phyloP scores from a whole-genome alignment of 2,888 invertebrate genomes.

The Plutella xylostella region DNA sequence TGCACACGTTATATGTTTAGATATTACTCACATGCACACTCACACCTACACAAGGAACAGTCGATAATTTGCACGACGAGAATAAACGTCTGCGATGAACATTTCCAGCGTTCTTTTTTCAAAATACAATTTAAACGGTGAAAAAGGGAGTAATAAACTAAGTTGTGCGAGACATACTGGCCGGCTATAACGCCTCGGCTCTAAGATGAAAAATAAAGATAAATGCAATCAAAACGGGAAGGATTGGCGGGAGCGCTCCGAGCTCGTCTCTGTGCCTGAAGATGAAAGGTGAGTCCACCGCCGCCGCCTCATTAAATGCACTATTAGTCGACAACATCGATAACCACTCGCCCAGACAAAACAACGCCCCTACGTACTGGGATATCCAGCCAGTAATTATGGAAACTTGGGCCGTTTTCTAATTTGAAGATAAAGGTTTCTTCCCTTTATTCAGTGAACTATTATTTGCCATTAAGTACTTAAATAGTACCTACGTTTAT shows the following conservation, averaged over 20 bases:
- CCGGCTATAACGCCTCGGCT: conserved; percentile 12
- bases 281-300: conserved; percentile 62
- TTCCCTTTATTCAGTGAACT: no score
- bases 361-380: no score
- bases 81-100: conserved; percentile 24
- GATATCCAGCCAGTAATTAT: no score
- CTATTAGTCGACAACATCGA: conserved; percentile 42
- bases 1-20: conserved; percentile 28
- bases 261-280: conserved; percentile 57
- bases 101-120: no score
- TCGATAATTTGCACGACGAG: conserved; percentile 28
- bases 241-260: conserved; percentile 50
- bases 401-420: neutral
- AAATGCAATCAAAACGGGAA: conserved; percentile 49
- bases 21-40: conserved; percentile 4
- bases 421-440: neutral
- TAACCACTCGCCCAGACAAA: conserved; percentile 37
- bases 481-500: neutral
- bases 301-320: conserved; percentile 57
- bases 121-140: neutral
- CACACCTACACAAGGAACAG: conserved; percentile 24
- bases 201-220: conserved; percentile 53
- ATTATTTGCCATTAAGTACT: neutral
- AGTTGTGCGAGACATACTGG: neutral
- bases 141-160: no score